Percentiles rank a stretch among this genome's conserved stretches.
These are phyloP conservation scores for Anoplius nigerrimus DNA, from an alignment of 2,888 invertebrate genomes.

Conservation along the genomic window DNA sequence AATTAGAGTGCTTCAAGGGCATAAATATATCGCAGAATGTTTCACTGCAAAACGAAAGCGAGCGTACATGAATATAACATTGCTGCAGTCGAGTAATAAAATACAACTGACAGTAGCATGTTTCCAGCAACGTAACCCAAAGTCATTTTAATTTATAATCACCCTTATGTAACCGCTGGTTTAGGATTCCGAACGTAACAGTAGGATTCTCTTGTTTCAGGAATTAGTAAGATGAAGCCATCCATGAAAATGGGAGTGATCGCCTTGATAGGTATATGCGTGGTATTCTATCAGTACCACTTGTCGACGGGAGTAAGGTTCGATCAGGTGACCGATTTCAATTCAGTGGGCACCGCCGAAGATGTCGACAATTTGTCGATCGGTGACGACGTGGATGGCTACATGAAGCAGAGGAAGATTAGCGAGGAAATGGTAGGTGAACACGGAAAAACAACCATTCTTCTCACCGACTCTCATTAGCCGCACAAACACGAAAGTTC, in stretches of 20 bases:
- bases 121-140: too few species aligned
- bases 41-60: too few species aligned
- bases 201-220: conserved; percentile 37
- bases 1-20: too few species aligned
- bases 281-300: conserved; percentile 82
- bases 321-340: conserved; percentile 64
- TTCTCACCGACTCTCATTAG: too few species aligned
- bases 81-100: too few species aligned
- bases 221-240: conserved; percentile 75
- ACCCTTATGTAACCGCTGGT: too few species aligned
- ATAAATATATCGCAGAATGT: too few species aligned
- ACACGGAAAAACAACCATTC: not conserved
- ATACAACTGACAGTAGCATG: too few species aligned
- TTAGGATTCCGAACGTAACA: not conserved
- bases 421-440: conserved; percentile 61
- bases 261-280: conserved; percentile 79
- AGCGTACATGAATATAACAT: too few species aligned
- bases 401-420: conserved; percentile 53
- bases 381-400: conserved; percentile 57
- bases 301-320: conserved; percentile 76
- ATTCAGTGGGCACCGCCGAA: conserved; percentile 57
- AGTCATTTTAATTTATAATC: too few species aligned
- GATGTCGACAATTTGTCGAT: conserved; percentile 56
- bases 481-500: too few species aligned
- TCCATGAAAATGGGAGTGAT: conserved; percentile 82